phyloP scores from a whole-genome alignment of 1,140 invertebrate species.

The Sycobia sp. region DNA sequence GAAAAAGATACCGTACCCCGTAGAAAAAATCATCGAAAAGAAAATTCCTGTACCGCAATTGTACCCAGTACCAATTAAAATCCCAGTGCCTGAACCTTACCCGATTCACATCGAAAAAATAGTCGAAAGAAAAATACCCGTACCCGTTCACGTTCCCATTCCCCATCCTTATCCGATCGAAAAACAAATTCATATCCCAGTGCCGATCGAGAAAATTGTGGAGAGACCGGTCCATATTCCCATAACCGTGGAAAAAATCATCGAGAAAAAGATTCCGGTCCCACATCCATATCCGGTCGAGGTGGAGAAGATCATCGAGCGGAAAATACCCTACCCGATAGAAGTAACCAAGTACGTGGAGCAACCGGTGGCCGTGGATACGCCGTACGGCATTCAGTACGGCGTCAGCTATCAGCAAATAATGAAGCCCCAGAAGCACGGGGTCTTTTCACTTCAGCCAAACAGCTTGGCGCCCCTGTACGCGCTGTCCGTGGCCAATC shows the following conservation, averaged over 20 bases:
- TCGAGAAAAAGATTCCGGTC: conserved; percentile 55
- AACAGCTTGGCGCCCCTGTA: not conserved
- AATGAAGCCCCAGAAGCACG: conserved; percentile 42
- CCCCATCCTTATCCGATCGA: conserved; percentile 64
- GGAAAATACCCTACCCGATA: conserved; percentile 52
- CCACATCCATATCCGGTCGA: conserved; percentile 41
- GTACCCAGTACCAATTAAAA: conserved; percentile 39
- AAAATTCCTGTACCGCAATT: conserved; percentile 42
- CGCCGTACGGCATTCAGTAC: conserved; percentile 44
- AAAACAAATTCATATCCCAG: conserved; percentile 54
- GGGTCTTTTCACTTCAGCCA: conserved; percentile 28
- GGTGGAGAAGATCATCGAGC: conserved; percentile 43
- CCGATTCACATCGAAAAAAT: conserved; percentile 62
- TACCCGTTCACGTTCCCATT: conserved; percentile 48
- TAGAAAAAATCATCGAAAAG: conserved; percentile 56
- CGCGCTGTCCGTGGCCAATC: not conserved
- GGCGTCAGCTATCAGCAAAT: conserved; percentile 46
- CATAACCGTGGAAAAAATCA: conserved; percentile 52
- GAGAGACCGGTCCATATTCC: conserved; percentile 61
- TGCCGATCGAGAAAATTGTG: conserved; percentile 61
- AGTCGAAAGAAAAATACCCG: conserved; percentile 55
- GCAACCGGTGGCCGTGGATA: conserved; percentile 40
- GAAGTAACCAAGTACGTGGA: conserved; percentile 47
- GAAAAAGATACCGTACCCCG: conserved; percentile 46
- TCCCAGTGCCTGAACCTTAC: conserved; percentile 61